These are phyloP conservation scores for Metaphire vulgaris DNA, from an alignment of 1,140 invertebrate genomes.

Conservation along the genomic window DNA sequence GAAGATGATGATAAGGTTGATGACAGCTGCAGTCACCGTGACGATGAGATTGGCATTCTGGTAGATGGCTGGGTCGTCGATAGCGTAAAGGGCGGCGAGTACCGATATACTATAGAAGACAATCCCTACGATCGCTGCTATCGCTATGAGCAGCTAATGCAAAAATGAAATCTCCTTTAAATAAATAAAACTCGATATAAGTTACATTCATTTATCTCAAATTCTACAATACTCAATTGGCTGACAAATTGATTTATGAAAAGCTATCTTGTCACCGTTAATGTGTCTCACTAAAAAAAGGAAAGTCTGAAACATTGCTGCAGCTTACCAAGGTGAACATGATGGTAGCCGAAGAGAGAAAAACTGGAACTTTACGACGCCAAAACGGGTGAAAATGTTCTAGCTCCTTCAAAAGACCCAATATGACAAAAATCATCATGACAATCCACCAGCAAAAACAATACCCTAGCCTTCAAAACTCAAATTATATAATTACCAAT, in stretches of 20 bases:
- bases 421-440: too few species aligned
- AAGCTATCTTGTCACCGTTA: too few species aligned
- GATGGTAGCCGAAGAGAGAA: constrained; percentile 70
- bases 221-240: too few species aligned
- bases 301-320: too few species aligned
- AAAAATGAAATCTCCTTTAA: not conserved
- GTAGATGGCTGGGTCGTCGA: constrained; percentile 51
- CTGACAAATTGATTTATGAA: too few species aligned
- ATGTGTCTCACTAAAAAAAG: too few species aligned
- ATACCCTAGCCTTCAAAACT: not conserved
- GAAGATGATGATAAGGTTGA: constrained; percentile 87
- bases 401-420: constrained; percentile 56
- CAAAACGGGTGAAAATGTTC: constrained; percentile 75
- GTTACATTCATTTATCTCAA: too few species aligned
- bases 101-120: constrained; percentile 84
- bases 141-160: constrained; percentile 69
- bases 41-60: constrained; percentile 82
- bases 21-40: constrained; percentile 77
- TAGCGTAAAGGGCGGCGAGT: constrained; percentile 60
- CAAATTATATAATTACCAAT: too few species aligned
- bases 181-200: too few species aligned
- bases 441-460: too few species aligned
- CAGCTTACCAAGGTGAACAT: constrained; percentile 64
- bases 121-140: constrained; percentile 79
- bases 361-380: constrained; percentile 65